phyloP scores from a whole-genome alignment of 2,113 vertebrate genomes.

The Okapia johnstoni region DNA sequence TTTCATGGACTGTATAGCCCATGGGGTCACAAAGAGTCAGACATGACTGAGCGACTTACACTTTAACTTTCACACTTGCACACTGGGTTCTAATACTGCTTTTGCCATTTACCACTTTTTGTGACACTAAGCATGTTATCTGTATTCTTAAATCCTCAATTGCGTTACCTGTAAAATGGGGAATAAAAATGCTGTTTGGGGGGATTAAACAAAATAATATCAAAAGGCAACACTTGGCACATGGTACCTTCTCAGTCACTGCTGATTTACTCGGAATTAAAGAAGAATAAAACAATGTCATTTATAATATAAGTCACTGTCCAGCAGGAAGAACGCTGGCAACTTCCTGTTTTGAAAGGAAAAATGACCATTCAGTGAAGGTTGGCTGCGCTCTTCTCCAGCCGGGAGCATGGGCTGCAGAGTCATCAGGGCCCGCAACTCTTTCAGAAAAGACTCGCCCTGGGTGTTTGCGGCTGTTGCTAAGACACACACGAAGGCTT shows the following conservation, averaged over 20 bases:
- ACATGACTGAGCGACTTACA: not conserved
- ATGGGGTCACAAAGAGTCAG: fast-evolving
- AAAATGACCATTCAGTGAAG: not conserved
- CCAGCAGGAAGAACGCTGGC: not conserved
- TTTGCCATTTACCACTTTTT: not conserved
- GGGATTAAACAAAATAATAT: not conserved
- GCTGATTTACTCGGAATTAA: not conserved
- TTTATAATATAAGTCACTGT: not conserved
- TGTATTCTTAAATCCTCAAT: not conserved
- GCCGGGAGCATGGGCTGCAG: not conserved
- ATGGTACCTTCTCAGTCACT: not conserved
- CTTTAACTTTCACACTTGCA: not conserved
- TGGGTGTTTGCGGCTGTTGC: not conserved
- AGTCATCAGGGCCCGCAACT: fast-evolving
- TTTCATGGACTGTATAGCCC: not conserved
- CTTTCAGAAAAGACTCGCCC: not conserved
- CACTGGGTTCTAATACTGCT: not conserved
- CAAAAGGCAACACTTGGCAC: not conserved
- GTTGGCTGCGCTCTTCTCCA: not conserved
- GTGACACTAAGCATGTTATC: not conserved
- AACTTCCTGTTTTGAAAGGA: not conserved
- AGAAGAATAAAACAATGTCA: not conserved
- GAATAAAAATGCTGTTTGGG: not conserved
- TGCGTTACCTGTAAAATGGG: not conserved
- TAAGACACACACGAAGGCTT: not conserved